Conservation (phyloP, 2,888 invertebrate genomes). For the Morpho helenor region DNA sequence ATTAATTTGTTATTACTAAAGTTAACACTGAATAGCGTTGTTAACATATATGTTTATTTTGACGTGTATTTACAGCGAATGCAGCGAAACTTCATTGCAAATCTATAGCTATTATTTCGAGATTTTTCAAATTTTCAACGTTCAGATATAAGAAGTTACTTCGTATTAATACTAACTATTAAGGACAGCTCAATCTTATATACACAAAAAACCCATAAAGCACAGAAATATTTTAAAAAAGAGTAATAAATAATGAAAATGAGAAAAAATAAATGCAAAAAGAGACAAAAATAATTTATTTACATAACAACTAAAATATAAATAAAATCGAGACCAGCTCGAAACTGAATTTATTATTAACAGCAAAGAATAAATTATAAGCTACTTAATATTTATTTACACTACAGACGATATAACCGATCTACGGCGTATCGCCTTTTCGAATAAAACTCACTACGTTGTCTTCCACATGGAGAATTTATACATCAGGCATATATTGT, state of each 20-base stretch:
- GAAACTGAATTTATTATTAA: constrained; percentile 4
- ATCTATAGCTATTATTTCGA: no score
- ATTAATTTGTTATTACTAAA: no score
- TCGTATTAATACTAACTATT: no score
- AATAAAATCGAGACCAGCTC: constrained; percentile 8
- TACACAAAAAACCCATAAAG: no score
- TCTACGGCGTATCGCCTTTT: constrained; percentile 29
- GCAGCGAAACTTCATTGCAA: no score
- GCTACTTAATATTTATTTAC: constrained; percentile 39
- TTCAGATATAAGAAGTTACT: no score
- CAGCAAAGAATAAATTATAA: constrained; percentile 16
- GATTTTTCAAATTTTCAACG: no score
- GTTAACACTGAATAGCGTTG: no score
- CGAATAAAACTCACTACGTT: constrained; percentile 68
- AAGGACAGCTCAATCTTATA: no score
- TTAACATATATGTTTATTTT: no score
- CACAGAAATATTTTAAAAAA: background rate
- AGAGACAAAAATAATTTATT: background rate
- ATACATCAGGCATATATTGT: constrained; percentile 55
- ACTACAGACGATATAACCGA: constrained; percentile 44
- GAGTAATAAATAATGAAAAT: background rate
- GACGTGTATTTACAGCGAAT: no score
- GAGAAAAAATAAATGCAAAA: background rate
- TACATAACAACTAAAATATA: constrained; percentile 1
- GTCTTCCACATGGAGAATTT: constrained; percentile 70